phyloP scores from a whole-genome alignment of 2,113 vertebrate genomes.

The Ceyx margarethae region DNA sequence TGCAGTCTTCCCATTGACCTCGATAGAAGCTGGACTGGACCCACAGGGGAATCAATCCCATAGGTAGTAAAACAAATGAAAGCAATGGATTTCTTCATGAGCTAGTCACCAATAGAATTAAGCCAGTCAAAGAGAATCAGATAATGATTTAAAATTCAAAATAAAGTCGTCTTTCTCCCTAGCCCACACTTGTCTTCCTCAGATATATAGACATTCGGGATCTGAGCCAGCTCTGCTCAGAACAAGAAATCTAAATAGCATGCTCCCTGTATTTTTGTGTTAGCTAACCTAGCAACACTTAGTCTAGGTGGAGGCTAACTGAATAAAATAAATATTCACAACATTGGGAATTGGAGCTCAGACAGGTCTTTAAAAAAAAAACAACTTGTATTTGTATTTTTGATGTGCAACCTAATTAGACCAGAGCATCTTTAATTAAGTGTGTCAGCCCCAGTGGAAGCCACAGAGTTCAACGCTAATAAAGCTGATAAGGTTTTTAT shows the following conservation, averaged over 20 bases:
- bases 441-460: constrained; percentile 79
- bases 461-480: constrained; percentile 78
- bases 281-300: not conserved
- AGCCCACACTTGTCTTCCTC: not conserved
- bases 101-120: constrained; percentile 63
- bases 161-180: not conserved
- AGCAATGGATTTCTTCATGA: constrained; percentile 59
- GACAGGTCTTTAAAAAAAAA: constrained; percentile 63
- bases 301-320: not conserved
- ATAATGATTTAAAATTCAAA: constrained; percentile 59
- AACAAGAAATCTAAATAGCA: not conserved
- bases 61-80: constrained; percentile 53
- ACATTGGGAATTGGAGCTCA: constrained; percentile 57
- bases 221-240: not conserved
- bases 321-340: constrained; percentile 63
- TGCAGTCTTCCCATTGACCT: constrained; percentile 35
- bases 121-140: constrained; percentile 35
- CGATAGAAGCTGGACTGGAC: not conserved
- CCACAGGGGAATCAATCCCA: constrained; percentile 49
- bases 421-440: constrained; percentile 84
- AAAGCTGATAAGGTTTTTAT: constrained; percentile 83
- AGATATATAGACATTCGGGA: not conserved
- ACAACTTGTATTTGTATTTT: constrained; percentile 76
- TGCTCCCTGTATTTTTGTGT: not conserved
- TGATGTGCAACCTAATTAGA: constrained; percentile 83